Evolutionary conservation across 2,888 invertebrate genomes (phyloP).

Genomic region (Ryuthela nishihirai): DNA sequence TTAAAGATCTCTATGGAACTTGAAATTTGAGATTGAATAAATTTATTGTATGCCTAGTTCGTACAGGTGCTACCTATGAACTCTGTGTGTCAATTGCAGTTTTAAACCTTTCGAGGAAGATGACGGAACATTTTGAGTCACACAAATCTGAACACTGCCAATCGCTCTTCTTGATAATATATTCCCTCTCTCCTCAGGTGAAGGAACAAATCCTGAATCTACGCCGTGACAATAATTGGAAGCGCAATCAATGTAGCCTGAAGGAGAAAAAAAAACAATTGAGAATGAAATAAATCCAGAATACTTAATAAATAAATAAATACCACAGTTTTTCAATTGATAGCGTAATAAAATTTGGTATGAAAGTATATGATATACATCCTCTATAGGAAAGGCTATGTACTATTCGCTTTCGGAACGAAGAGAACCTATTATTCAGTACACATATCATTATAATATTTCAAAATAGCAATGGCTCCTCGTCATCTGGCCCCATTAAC

Average conservation of each 20-base stretch:
- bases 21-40: no score
- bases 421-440: no score
- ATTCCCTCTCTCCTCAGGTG: constrained; percentile 9
- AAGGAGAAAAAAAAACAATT: constrained; percentile 3
- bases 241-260: constrained; percentile 22
- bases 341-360: background rate
- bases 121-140: constrained; percentile 20
- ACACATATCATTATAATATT: no score
- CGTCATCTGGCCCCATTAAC: no score
- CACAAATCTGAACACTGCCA: constrained; percentile 32
- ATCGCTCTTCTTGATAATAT: constrained; percentile 24
- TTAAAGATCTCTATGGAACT: no score
- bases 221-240: constrained; percentile 18
- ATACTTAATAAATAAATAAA: constrained; percentile 1
- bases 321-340: background rate
- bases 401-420: no score
- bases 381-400: no score
- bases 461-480: no score
- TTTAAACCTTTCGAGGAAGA: constrained; percentile 25
- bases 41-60: background rate
- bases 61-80: constrained; percentile 22
- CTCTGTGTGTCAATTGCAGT: constrained; percentile 23
- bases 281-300: background rate
- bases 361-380: no score
- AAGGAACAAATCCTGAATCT: constrained; percentile 10